Evolutionary conservation across 2,113 vertebrate genomes (phyloP), one percentile per base, ranked within the genome.

Genomic region (Rhinopithecus roxellana): DNA sequence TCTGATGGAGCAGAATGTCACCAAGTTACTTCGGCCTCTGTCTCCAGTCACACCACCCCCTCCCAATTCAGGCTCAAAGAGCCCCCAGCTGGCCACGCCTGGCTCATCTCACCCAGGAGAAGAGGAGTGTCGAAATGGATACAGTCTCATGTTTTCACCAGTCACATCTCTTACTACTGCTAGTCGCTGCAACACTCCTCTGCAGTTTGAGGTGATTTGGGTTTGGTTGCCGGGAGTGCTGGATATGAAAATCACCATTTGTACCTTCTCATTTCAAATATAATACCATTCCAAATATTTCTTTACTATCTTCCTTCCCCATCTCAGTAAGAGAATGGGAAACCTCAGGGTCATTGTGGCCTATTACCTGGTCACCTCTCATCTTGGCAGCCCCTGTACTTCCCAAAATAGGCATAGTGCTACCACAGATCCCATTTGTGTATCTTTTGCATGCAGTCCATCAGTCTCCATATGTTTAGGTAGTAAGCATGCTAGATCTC

Each of bases 161-260:
- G 98, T 99, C 97, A 98, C 99, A 87, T 99, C 99, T 6, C 99
- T 99, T 97, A 99, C 99, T 95, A 98, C 99, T 98, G 97, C 96
- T 92, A 99, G 99, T 98, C 99, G 99, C 98, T 99, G 99, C 99
- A 99, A 99, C 99, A 99, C 99, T 90, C 99, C 99, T 70, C 99
- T 99, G 98, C 99, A 99, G 97, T 99, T 99, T 96, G 99, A 99
- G 99, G 99, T 99, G 99, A 99, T 94, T 95, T 92, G 96, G 86
- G 38, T 52, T 7, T 0, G 77, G 43, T 59, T 89, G 55, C 90
- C 18, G 52, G 86, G 94, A 94, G 32, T 94, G 85, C 90, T 75
- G 38, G 61, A 77, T 92, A 86, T 50, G 72, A 97, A 96, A 69
- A 38, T 94, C 59, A 92, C 90, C 79, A 82, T 94, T 95, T 83